phyloP scores from a whole-genome alignment of 2,797 vertebrate species.

The Enteromius argenteus region DNA sequence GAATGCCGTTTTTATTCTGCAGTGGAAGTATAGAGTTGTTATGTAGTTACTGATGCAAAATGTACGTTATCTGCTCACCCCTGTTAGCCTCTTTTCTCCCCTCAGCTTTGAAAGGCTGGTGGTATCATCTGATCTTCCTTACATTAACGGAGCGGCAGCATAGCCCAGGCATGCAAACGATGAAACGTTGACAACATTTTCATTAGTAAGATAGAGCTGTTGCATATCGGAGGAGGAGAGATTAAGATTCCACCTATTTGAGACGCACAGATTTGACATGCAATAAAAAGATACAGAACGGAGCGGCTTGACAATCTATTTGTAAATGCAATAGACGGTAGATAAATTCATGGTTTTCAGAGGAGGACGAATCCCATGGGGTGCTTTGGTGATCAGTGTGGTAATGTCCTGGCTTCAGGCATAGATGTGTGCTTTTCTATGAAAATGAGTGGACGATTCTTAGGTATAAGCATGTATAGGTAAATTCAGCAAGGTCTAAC shows the following conservation, averaged over 20 bases:
- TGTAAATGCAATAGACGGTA: slow-evolving; percentile 60
- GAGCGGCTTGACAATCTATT: slow-evolving; percentile 56
- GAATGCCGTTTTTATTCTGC: slow-evolving; percentile 6
- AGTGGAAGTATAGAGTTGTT: slow-evolving; percentile 28
- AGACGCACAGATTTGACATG: slow-evolving; percentile 51
- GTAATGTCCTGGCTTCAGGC: slow-evolving; percentile 44
- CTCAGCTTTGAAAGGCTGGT: slow-evolving; percentile 42
- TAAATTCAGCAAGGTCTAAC: slow-evolving; percentile 21
- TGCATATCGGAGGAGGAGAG: slow-evolving; percentile 41
- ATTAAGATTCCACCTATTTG: slow-evolving; percentile 52
- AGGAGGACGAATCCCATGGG: slow-evolving; percentile 40
- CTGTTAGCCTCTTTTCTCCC: slow-evolving; percentile 41
- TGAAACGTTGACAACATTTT: slow-evolving; percentile 54
- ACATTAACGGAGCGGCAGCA: slow-evolving; percentile 36
- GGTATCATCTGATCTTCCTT: slow-evolving; percentile 40
- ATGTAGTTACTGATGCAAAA: slow-evolving; percentile 34
- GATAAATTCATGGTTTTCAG: slow-evolving; percentile 55
- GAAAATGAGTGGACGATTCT: slow-evolving; percentile 37
- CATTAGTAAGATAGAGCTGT: slow-evolving; percentile 49
- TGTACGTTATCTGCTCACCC: slow-evolving; percentile 30
- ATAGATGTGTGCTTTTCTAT: slow-evolving; percentile 45
- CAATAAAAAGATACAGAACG: slow-evolving; percentile 57
- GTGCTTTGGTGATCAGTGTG: slow-evolving; percentile 45
- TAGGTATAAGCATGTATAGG: slow-evolving; percentile 28
- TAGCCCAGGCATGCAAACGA: slow-evolving; percentile 42